Conservation (phyloP, 2,113 vertebrate species). For the Colius striatus region DNA sequence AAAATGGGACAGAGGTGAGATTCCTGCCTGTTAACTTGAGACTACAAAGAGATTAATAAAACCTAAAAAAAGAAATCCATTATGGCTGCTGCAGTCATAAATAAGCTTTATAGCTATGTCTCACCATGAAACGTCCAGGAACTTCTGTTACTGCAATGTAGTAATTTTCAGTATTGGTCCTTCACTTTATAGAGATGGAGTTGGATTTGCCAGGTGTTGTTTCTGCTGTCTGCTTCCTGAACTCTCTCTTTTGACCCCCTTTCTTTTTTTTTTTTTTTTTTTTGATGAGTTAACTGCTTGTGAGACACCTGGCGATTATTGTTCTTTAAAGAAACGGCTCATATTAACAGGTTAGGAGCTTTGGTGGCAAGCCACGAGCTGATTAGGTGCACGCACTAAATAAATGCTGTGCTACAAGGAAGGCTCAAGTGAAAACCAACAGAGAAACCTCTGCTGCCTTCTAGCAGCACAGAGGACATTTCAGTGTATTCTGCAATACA, state of each 20-base stretch:
- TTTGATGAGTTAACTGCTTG: conserved; percentile 3
- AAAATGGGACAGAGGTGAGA: background rate
- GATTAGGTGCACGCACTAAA: background rate
- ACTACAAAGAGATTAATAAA: conserved; percentile 10
- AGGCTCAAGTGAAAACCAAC: background rate
- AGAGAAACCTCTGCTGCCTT: background rate
- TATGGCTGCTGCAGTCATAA: background rate
- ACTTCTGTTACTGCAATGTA: background rate
- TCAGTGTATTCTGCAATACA: background rate
- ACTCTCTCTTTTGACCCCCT: background rate
- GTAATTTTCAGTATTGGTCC: conserved; percentile 4
- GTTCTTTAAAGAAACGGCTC: background rate
- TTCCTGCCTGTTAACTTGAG: background rate
- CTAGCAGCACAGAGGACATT: background rate
- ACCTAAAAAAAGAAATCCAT: background rate
- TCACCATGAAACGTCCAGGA: background rate
- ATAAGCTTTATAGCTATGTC: background rate
- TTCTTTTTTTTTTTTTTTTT: conserved; percentile 37
- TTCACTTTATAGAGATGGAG: background rate
- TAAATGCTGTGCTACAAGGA: background rate
- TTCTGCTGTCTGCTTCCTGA: conserved; percentile 9
- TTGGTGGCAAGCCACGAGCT: background rate
- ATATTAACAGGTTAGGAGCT: background rate
- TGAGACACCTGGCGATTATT: conserved; percentile 20
- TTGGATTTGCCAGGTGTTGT: conserved; percentile 17